Evolutionary conservation across 2,797 vertebrate species (phyloP), one percentile per base, ranked within the genome.

Genomic region (Echiichthys vipera): DNA sequence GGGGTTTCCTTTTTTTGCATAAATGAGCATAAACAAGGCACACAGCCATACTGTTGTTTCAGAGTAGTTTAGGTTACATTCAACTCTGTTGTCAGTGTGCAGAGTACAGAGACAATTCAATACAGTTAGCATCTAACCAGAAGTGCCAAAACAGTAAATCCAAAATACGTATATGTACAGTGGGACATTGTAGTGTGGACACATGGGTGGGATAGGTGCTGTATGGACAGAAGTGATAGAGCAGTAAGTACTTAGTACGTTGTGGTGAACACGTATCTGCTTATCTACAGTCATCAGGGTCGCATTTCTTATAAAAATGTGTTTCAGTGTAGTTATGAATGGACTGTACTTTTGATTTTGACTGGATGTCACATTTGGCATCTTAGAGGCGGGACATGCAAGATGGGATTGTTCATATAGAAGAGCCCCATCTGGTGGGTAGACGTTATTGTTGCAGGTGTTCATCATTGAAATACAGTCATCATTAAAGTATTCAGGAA

Each of bases 371-470:
- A 67, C 50, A 43, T 15, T 18, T 54, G 18, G 30, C 15, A 20
- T 75, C 13, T 37, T 37, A 13, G 13, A 65, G 25, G 7, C 3
- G 9, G 22, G 24, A 50, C 17, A n/a, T 8, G 6, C 17, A 78
- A 24, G 27, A 64, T 24, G 46, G 36, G 59, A 15, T 63, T 42
- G 74, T 75, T 83, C 14, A 20, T 81, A 66, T 45, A 49, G 14
- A 72, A 88, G 81, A 91, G 91, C 91, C 71, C 92, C 90, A 88
- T 85, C 90, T 91, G 81, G 65, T 92, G 92, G 92, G 57, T 53
- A 65, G 42, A 83, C 12, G 2, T 53, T 7, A 82, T 42, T 73
- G 72, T 37, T 88, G 78, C 88, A 88, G 40, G 20, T 77, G 22
- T 40, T 50, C 11, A 58, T 25, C 61, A 65, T 9, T n/a, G n/a